Conservation (phyloP, 2,797 vertebrate species). For the Scleropages formosus region DNA sequence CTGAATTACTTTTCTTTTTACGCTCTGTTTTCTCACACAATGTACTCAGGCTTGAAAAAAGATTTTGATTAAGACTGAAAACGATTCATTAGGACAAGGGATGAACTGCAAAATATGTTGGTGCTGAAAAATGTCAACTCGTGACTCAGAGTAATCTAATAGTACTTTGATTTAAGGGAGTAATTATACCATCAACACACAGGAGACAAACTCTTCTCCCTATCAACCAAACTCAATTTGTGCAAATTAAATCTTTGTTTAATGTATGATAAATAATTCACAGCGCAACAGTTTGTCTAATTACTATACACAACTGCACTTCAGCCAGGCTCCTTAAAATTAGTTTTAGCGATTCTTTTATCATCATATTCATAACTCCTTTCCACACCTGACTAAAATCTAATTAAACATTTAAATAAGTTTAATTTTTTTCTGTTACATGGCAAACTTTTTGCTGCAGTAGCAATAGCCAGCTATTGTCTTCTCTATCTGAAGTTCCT, state of each 20-base stretch:
- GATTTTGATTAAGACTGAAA: slow-evolving; percentile 3
- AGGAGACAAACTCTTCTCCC: background rate
- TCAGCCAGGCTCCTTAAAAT: background rate
- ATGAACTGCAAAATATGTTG: background rate
- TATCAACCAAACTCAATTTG: background rate
- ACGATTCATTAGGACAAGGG: background rate
- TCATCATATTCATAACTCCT: background rate
- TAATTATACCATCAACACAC: background rate
- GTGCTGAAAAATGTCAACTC: background rate
- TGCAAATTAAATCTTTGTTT: background rate
- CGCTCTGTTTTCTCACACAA: background rate
- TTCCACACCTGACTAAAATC: background rate
- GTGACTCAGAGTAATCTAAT: too few relatives aligned
- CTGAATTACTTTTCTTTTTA: background rate
- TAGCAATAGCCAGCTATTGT: too few relatives aligned
- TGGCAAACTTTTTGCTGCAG: too few relatives aligned
- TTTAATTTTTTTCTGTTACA: too few relatives aligned
- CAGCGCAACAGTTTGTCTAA: slow-evolving; percentile 14
- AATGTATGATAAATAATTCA: background rate
- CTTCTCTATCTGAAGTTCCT: too few relatives aligned
- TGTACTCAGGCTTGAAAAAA: background rate
- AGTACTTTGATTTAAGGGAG: background rate
- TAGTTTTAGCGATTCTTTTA: background rate
- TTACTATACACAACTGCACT: background rate
- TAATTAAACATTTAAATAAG: background rate